phyloP scores from a whole-genome alignment of 2,797 vertebrate genomes.

The Brachymystax lenok region DNA sequence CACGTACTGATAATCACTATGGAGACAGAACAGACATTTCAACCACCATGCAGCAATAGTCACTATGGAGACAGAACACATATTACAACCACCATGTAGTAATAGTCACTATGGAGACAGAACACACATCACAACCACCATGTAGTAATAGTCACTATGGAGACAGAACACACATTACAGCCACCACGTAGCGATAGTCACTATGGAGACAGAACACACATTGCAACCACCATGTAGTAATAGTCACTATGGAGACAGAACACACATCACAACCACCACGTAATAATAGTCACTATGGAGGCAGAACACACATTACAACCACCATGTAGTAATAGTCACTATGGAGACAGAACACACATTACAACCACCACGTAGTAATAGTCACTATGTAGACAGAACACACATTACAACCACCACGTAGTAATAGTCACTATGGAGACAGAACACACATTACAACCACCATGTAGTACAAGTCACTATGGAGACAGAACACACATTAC shows the following conservation, averaged over 20 bases:
- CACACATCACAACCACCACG: background rate
- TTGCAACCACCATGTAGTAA: constrained; percentile 92
- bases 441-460: background rate
- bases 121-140: constrained; percentile 69
- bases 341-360: constrained; percentile 28
- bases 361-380: no score
- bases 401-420: constrained; percentile 85
- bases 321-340: constrained; percentile 97
- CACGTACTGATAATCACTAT: constrained; percentile 25
- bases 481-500: no score
- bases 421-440: constrained; percentile 86
- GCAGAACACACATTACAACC: no score
- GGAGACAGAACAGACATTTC: no score
- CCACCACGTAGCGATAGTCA: constrained; percentile 8
- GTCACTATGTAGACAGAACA: constrained; percentile 25
- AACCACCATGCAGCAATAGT: no score
- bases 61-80: constrained; percentile 71
- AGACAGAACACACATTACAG: constrained; percentile 8
- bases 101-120: constrained; percentile 26
- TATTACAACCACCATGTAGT: background rate
- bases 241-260: constrained; percentile 81
- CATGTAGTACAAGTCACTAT: constrained; percentile 24
- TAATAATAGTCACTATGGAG: constrained; percentile 25
- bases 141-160: constrained; percentile 93
- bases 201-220: constrained; percentile 14